Evolutionary conservation across 2,113 vertebrate species (phyloP).

Genomic region (Seriola aureovittata): DNA sequence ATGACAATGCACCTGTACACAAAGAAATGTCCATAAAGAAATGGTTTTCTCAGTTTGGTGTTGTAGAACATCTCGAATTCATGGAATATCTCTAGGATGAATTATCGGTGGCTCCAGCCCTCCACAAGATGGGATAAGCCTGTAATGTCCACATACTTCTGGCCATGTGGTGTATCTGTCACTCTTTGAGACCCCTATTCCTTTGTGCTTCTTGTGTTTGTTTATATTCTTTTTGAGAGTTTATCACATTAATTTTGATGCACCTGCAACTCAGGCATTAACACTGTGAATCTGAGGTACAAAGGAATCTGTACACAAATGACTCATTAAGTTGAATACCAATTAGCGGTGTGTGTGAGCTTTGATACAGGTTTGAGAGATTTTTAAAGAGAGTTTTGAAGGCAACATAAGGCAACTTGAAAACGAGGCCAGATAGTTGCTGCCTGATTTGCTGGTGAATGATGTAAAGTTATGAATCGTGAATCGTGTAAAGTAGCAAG

Average conservation of each 20-base stretch:
- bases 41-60: not conserved
- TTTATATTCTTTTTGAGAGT: slow-evolving; percentile 9
- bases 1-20: not conserved
- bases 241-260: not conserved
- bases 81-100: not conserved
- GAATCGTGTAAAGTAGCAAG: slow-evolving; percentile 7
- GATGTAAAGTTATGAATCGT: not conserved
- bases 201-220: not conserved
- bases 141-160: not conserved
- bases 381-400: slow-evolving; percentile 6
- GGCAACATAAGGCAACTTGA: slow-evolving; percentile 16
- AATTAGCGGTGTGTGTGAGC: not conserved
- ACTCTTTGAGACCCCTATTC: not conserved
- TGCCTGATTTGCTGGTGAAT: not conserved
- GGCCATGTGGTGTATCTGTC: not conserved
- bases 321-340: slow-evolving; percentile 20
- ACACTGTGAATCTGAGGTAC: slow-evolving; percentile 16
- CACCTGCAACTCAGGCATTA: not conserved
- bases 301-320: not conserved
- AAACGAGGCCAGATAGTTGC: not conserved
- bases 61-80: not conserved
- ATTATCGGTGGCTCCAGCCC: not conserved
- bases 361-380: slow-evolving; percentile 3
- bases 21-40: not conserved
- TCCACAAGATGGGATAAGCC: not conserved